Conservation (phyloP, 1,140 invertebrate species). For the Xylocopa sonorina region DNA sequence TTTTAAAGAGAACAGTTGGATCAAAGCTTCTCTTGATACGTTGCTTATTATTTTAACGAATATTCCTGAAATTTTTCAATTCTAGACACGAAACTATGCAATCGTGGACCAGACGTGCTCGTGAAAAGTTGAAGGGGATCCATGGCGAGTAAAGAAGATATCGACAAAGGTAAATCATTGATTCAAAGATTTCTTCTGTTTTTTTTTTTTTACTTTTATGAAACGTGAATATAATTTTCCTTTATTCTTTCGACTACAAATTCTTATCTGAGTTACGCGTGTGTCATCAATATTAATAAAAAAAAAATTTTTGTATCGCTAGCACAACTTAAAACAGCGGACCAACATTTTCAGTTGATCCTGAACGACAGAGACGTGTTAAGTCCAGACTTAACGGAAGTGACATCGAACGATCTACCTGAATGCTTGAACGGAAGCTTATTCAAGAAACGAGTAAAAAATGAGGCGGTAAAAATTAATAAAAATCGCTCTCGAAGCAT, state of each 20-base stretch:
- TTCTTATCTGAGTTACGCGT: no score
- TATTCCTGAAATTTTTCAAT: no score
- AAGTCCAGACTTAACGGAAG: conserved; percentile 8
- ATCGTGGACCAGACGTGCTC: background rate
- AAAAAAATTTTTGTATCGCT: background rate
- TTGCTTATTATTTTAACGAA: no score
- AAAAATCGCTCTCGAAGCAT: background rate
- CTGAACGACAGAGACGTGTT: conserved; percentile 51
- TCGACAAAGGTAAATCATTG: conserved; percentile 58
- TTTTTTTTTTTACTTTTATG: no score
- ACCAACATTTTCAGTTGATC: conserved; percentile 67
- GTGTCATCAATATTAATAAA: no score
- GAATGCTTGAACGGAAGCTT: conserved; percentile 69
- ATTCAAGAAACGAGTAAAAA: conserved; percentile 65
- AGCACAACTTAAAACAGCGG: conserved; percentile 65
- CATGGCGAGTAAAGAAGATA: conserved; percentile 27
- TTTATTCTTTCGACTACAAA: no score
- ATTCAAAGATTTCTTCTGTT: no score
- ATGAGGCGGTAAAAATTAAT: background rate
- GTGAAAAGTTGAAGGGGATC: background rate
- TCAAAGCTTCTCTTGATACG: no score
- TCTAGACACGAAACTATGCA: no score
- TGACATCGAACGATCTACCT: conserved; percentile 64
- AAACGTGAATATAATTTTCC: no score
- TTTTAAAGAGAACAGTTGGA: no score